These are phyloP conservation scores for Ranitomeya imitator DNA, from an alignment of 2,113 vertebrate species.

Conservation along the genomic window DNA sequence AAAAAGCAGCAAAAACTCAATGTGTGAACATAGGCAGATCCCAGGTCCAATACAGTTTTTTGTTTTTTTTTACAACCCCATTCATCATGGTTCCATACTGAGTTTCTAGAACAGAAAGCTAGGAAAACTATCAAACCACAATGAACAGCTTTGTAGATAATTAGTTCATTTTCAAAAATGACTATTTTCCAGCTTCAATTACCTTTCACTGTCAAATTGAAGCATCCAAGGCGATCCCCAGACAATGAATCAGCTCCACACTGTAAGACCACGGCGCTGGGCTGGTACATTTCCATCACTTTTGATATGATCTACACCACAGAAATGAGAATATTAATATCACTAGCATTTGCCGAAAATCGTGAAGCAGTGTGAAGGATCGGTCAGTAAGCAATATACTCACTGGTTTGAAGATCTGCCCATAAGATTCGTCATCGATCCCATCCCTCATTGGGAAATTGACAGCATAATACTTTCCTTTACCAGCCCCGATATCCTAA, in stretches of 20 bases:
- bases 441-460: slow-evolving; percentile 86
- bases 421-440: slow-evolving; percentile 83
- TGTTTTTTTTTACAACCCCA: no score
- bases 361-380: not conserved
- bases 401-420: slow-evolving; percentile 84
- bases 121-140: not conserved
- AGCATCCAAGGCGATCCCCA: slow-evolving; percentile 81
- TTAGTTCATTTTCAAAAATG: not conserved
- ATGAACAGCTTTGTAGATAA: not conserved
- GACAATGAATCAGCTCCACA: slow-evolving; percentile 83
- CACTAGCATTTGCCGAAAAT: not conserved
- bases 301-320: slow-evolving; percentile 78
- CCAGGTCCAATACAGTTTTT: no score
- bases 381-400: slow-evolving; percentile 60
- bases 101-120: not conserved
- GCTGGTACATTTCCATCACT: slow-evolving; percentile 86
- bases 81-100: no score
- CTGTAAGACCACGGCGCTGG: slow-evolving; percentile 81
- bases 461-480: slow-evolving; percentile 86
- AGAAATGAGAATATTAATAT: slow-evolving; percentile 11
- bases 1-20: no score
- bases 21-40: no score
- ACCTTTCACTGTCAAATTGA: slow-evolving; percentile 85
- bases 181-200: slow-evolving; percentile 25
- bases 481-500: slow-evolving; percentile 91